A percentile compares a stretch with the other conserved stretches of the same genome.
Conservation (phyloP, 2,888 invertebrate species). For the Agriopis leucophaearia region DNA sequence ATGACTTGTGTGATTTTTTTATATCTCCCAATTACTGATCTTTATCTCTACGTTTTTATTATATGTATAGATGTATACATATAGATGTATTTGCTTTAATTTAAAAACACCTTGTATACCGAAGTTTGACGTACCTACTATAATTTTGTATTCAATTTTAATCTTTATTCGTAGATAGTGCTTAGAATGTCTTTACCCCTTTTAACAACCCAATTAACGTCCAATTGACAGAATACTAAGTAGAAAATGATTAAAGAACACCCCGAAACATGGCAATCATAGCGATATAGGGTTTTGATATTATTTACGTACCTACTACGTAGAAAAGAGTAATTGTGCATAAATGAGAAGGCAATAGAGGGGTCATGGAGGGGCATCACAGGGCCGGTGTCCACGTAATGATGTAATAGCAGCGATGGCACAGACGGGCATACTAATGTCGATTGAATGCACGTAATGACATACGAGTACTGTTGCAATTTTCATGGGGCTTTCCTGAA, state of each 20-base stretch:
- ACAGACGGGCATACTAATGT: conserved; percentile 59
- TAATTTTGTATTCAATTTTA: too few species aligned
- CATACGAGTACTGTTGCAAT: conserved; percentile 51
- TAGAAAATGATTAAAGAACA: conserved; percentile 49
- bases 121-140: too few species aligned
- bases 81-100: too few species aligned
- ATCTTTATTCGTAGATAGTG: not conserved
- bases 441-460: conserved; percentile 59
- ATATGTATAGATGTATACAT: too few species aligned
- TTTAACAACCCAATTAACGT: conserved; percentile 7
- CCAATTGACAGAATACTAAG: conserved; percentile 6
- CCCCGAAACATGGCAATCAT: conserved; percentile 12
- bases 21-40: too few species aligned
- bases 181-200: not conserved
- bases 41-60: too few species aligned
- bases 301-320: conserved; percentile 50
- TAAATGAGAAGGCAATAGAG: conserved; percentile 62
- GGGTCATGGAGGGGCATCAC: not conserved
- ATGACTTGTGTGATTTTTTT: too few species aligned
- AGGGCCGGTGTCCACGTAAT: conserved; percentile 54
- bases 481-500: conserved; percentile 57
- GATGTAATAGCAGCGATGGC: conserved; percentile 62
- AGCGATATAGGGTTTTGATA: conserved; percentile 33
- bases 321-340: conserved; percentile 32
- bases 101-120: too few species aligned